Evolutionary conservation across 2,113 vertebrate species (phyloP).

Genomic region (Euleptes europaea): DNA sequence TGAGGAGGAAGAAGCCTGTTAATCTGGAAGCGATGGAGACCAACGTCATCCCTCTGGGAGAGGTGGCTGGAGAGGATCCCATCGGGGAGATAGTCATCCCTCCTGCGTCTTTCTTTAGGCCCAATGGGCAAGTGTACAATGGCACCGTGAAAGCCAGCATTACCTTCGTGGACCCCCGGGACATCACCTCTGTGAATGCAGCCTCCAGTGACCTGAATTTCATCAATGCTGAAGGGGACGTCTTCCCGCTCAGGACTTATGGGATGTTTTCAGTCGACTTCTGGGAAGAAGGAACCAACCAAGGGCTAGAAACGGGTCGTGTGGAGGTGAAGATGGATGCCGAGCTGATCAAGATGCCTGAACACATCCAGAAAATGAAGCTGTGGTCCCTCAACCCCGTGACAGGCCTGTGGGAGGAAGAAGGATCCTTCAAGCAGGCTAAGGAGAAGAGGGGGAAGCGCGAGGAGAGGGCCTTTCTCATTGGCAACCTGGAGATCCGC

Average conservation of each 20-base stretch:
- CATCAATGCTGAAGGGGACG: conserved; percentile 83
- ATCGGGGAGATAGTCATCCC: conserved; percentile 89
- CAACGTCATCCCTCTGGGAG: conserved; percentile 84
- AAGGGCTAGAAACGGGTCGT: conserved; percentile 78
- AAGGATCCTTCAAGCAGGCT: conserved; percentile 73
- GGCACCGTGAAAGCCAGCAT: conserved; percentile 90
- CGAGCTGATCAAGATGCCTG: conserved; percentile 85
- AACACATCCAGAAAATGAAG: conserved; percentile 89
- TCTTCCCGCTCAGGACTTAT: conserved; percentile 89
- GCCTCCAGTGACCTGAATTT: conserved; percentile 93
- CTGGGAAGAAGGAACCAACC: conserved; percentile 76
- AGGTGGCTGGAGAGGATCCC: conserved; percentile 74
- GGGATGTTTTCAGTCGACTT: conserved; percentile 97
- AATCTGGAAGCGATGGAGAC: conserved; percentile 78
- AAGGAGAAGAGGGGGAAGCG: conserved; percentile 74
- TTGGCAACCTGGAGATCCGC: conserved; percentile 92
- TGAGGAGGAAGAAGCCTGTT: conserved; percentile 83
- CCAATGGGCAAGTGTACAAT: conserved; percentile 81
- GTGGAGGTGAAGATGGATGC: conserved; percentile 87
- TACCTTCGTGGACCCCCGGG: conserved; percentile 93
- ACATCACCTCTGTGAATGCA: conserved; percentile 79
- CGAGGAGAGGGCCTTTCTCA: conserved; percentile 92
- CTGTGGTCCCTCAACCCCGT: conserved; percentile 92
- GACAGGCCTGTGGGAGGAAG: conserved; percentile 94
- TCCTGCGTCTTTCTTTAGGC: conserved; percentile 80